Conservation (phyloP, 2,888 invertebrate species). For the Notocelia uddmanniana region DNA sequence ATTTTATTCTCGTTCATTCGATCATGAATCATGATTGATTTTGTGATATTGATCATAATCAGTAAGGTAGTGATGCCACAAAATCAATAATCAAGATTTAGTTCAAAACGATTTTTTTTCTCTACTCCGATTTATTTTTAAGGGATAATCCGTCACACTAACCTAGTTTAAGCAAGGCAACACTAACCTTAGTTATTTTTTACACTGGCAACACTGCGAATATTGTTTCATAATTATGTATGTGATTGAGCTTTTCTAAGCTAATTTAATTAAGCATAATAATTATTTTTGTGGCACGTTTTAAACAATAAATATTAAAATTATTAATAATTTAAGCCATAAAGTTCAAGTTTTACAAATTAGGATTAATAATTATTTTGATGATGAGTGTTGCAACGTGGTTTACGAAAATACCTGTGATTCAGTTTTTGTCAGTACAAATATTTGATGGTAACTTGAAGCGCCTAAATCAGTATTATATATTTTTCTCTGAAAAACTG, state of each 20-base stretch:
- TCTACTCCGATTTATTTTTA: constrained; percentile 16
- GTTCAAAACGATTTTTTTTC: not conserved
- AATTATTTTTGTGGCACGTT: constrained; percentile 61
- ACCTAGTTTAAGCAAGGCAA: constrained; percentile 55
- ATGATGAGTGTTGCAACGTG: constrained; percentile 53
- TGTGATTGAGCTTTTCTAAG: constrained; percentile 68
- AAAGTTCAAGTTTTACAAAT: constrained; percentile 64
- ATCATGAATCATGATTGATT: too few relatives aligned
- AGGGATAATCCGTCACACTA: constrained; percentile 57
- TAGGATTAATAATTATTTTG: constrained; percentile 58
- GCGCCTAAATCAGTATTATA: constrained; percentile 10
- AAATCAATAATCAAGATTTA: not conserved
- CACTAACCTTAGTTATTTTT: constrained; percentile 58
- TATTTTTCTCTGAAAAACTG: not conserved
- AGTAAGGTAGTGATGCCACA: too few relatives aligned
- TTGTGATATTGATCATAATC: too few relatives aligned
- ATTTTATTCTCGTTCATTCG: not conserved
- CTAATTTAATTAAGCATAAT: constrained; percentile 51
- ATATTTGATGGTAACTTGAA: constrained; percentile 39
- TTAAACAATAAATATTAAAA: constrained; percentile 50
- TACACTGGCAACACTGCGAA: constrained; percentile 64
- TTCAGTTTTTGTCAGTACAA: constrained; percentile 30
- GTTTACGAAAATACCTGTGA: constrained; percentile 52
- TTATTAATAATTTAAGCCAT: constrained; percentile 58
- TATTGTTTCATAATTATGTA: constrained; percentile 52